These are phyloP conservation scores for Philonicus albiceps DNA, from an alignment of 2,888 invertebrate genomes.

Conservation along the genomic window DNA sequence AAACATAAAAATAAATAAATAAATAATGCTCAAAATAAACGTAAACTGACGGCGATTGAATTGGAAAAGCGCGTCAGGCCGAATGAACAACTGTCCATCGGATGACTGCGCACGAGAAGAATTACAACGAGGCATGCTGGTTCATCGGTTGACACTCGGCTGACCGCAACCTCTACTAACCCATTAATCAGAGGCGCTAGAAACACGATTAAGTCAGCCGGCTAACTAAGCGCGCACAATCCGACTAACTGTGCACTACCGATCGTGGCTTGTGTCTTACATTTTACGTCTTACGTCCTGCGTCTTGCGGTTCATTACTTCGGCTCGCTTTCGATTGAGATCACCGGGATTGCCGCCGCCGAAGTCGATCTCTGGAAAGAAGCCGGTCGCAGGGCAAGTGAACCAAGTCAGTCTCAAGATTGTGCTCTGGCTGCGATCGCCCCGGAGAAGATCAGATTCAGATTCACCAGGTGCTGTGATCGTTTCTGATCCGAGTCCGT, in stretches of 20 bases:
- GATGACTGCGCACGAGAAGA: neutral
- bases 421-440: neutral
- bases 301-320: constrained; percentile 25
- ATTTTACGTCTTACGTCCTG: neutral
- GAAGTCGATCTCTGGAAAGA: neutral
- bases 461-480: constrained; percentile 2
- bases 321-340: constrained; percentile 28
- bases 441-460: neutral
- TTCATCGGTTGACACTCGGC: constrained; percentile 2
- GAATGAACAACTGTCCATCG: neutral
- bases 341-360: neutral
- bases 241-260: constrained; percentile 12
- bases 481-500: constrained; percentile 26
- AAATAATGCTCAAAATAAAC: neutral
- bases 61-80: neutral
- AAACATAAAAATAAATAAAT: neutral
- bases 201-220: constrained; percentile 10
- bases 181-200: constrained; percentile 33
- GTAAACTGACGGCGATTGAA: neutral
- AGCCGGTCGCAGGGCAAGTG: neutral
- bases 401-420: neutral
- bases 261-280: neutral
- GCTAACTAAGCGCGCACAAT: constrained; percentile 19
- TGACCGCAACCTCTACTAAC: constrained; percentile 31
- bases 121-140: neutral